phyloP scores from a whole-genome alignment of 2,888 invertebrate species.

The Conomelus anceps region DNA sequence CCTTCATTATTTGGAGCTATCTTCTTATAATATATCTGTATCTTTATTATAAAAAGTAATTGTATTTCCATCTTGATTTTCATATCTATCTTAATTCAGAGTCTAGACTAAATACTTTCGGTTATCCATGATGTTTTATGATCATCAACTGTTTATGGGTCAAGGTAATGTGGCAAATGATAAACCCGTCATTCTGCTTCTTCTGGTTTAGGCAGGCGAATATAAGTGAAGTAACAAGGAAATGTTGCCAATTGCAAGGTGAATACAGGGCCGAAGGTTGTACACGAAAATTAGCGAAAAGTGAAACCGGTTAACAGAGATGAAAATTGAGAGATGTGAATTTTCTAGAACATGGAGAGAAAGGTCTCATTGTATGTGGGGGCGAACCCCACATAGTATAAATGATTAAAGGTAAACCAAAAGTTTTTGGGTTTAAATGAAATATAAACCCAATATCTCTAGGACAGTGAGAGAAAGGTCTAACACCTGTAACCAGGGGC shows the following conservation, averaged over 20 bases:
- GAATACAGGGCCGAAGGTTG: not conserved
- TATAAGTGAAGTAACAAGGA: not conserved
- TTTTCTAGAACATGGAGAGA: not conserved
- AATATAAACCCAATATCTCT: no score
- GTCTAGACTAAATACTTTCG: not conserved
- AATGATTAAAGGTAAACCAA: no score
- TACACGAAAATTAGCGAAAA: not conserved
- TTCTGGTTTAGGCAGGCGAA: not conserved
- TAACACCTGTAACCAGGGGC: no score
- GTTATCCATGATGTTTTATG: not conserved
- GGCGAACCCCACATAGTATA: no score
- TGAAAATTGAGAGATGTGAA: not conserved
- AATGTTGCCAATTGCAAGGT: not conserved
- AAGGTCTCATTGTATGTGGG: no score
- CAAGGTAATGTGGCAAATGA: not conserved
- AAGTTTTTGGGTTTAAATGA: no score
- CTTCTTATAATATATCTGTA: no score
- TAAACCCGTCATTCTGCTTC: not conserved
- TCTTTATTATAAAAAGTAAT: no score
- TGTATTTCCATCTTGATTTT: no score
- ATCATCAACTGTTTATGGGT: not conserved
- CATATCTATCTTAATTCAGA: no score
- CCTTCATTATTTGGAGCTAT: no score
- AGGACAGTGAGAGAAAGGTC: no score
- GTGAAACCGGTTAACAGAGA: not conserved